A percentile compares a stretch with the other conserved stretches of the same genome.
These are phyloP conservation scores for Prunella fulvescens DNA, from an alignment of 2,113 vertebrate genomes.

Conservation along the genomic window DNA sequence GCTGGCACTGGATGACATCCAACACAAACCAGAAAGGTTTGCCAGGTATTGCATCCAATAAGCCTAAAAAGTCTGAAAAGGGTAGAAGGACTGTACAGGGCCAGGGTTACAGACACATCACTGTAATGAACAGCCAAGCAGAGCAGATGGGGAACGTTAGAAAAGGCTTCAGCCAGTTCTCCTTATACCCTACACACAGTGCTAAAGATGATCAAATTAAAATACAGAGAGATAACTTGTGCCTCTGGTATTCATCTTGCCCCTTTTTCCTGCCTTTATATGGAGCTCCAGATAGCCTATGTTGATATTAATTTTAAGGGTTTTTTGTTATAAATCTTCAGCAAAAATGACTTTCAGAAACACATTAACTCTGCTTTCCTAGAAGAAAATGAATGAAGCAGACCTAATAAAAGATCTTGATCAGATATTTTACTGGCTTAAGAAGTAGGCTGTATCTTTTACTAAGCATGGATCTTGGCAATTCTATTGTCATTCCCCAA, in stretches of 20 bases:
- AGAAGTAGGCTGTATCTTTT: not conserved
- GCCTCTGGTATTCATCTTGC: not conserved
- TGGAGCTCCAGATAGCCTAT: not conserved
- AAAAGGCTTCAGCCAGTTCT: not conserved
- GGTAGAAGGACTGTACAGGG: not conserved
- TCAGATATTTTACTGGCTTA: not conserved
- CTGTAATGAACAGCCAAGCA: slow-evolving; percentile 16
- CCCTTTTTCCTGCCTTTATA: not conserved
- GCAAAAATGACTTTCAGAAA: not conserved
- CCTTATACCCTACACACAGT: not conserved
- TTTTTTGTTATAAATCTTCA: not conserved
- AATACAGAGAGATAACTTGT: not conserved
- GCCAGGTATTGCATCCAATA: slow-evolving; percentile 21
- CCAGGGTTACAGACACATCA: not conserved
- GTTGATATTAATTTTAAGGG: not conserved
- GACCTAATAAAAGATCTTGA: not conserved
- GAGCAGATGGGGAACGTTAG: not conserved
- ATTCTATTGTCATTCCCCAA: not conserved
- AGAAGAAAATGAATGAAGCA: not conserved
- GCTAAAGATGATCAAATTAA: not conserved
- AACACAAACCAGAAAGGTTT: slow-evolving; percentile 6
- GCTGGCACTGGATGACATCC: not conserved
- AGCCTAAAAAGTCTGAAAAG: not conserved
- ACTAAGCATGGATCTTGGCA: not conserved
- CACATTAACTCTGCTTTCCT: not conserved